phyloP scores from a whole-genome alignment of 2,113 vertebrate genomes.

The Solea solea region DNA sequence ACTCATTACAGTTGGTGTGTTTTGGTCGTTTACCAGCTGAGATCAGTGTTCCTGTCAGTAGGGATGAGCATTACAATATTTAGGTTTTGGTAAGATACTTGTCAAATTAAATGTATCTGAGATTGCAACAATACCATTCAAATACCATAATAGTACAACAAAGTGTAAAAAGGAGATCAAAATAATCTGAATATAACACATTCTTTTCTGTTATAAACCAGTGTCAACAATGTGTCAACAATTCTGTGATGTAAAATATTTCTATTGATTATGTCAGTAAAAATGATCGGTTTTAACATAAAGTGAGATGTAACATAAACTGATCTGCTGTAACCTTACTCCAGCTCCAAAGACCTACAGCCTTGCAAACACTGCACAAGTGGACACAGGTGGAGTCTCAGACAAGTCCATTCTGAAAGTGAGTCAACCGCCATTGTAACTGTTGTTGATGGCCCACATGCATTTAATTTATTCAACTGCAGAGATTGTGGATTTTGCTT shows the following conservation, averaged over 20 bases:
- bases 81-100: too few relatives aligned
- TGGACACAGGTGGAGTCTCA: constrained; percentile 81
- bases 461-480: neutral
- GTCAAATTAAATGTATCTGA: too few relatives aligned
- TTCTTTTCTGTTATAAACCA: too few relatives aligned
- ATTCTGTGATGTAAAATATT: neutral
- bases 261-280: neutral
- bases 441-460: neutral
- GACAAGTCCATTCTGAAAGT: constrained; percentile 95
- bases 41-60: too few relatives aligned
- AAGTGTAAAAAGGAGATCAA: too few relatives aligned
- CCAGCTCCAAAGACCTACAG: constrained; percentile 96
- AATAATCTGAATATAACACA: too few relatives aligned
- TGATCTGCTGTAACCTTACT: neutral
- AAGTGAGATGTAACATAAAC: neutral
- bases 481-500: neutral
- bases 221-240: neutral
- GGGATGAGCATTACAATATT: too few relatives aligned
- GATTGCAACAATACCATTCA: too few relatives aligned
- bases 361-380: constrained; percentile 83
- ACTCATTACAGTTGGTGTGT: too few relatives aligned
- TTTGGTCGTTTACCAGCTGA: too few relatives aligned
- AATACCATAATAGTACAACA: too few relatives aligned
- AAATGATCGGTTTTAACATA: neutral
- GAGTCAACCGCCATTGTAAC: constrained; percentile 21